Conservation (phyloP, 1,140 invertebrate species). For the Scaptomyza pallida region DNA sequence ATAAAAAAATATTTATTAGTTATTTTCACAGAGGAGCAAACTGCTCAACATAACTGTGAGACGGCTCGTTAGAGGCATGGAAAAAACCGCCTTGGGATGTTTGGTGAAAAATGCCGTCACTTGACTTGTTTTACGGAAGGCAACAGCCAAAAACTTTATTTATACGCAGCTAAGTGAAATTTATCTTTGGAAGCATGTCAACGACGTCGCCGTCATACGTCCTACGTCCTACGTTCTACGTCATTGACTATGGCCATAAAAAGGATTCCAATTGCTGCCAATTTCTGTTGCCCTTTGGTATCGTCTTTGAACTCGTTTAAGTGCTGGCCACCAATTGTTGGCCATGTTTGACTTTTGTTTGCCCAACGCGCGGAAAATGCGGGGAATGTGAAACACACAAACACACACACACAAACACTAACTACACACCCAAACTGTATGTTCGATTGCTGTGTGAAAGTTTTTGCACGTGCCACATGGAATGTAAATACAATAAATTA, state of each 20-base stretch:
- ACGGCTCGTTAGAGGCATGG: constrained; percentile 5
- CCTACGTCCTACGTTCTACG: constrained; percentile 24
- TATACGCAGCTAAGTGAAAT: constrained; percentile 79
- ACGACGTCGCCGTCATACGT: constrained; percentile 26
- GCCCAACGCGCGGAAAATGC: constrained; percentile 26
- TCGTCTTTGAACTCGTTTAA: constrained; percentile 62
- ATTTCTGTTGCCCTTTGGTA: constrained; percentile 17
- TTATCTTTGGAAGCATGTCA: constrained; percentile 78
- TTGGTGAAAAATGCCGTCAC: constrained; percentile 56
- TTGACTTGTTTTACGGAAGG: constrained; percentile 26
- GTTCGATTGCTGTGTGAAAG: constrained; percentile 48
- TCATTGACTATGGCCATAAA: constrained; percentile 31
- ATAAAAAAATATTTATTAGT: too few species aligned
- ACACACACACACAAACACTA: too few species aligned
- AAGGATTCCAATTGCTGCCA: constrained; percentile 47
- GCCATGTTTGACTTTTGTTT: constrained; percentile 50
- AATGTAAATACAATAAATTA: constrained; percentile 55
- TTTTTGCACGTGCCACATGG: constrained; percentile 47
- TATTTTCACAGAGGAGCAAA: too few species aligned
- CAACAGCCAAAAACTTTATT: constrained; percentile 71
- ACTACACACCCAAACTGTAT: constrained; percentile 17
- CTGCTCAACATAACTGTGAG: too few species aligned
- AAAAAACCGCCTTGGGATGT: constrained; percentile 44
- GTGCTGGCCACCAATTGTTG: constrained; percentile 45
- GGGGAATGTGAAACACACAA: too few species aligned